Percentiles rank a stretch among this genome's conserved stretches.
Conservation (phyloP, 2,888 invertebrate genomes). For the Oscheius sp. region DNA sequence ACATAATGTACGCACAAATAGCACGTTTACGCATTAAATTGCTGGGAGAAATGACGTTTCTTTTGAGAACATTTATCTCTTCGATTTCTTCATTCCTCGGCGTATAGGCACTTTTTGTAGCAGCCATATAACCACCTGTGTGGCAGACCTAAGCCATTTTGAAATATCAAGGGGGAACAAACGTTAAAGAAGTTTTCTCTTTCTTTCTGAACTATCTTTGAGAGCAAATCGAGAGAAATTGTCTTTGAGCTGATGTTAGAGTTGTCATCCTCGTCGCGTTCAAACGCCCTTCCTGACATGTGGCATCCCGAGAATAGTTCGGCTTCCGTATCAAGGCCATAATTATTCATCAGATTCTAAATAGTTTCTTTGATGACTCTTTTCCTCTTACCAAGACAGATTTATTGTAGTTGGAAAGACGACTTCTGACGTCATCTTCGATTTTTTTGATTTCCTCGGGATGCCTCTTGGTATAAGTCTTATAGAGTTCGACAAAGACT, state of each 20-base stretch:
- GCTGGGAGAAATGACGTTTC: not conserved
- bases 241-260: not conserved
- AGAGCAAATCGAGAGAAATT: not conserved
- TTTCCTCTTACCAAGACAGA: not conserved
- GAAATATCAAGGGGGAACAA: not conserved
- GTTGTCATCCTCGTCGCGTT: not conserved
- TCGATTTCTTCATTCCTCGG: not conserved
- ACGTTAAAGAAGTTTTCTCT: not conserved
- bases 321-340: not conserved
- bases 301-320: slow-evolving; percentile 1
- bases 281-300: not conserved
- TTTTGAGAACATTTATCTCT: not conserved
- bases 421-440: not conserved
- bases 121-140: not conserved
- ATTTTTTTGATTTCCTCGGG: not conserved
- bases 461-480: not conserved
- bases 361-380: not conserved
- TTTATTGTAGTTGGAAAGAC: not conserved
- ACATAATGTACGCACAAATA: not conserved
- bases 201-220: not conserved
- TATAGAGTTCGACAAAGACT: not conserved
- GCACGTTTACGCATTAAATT: not conserved
- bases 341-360: not conserved
- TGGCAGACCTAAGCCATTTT: not conserved
- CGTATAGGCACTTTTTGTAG: not conserved